Base-by-base conservation (phyloP, 2,888 invertebrate species). In the Synergus laeviventris region DNA sequence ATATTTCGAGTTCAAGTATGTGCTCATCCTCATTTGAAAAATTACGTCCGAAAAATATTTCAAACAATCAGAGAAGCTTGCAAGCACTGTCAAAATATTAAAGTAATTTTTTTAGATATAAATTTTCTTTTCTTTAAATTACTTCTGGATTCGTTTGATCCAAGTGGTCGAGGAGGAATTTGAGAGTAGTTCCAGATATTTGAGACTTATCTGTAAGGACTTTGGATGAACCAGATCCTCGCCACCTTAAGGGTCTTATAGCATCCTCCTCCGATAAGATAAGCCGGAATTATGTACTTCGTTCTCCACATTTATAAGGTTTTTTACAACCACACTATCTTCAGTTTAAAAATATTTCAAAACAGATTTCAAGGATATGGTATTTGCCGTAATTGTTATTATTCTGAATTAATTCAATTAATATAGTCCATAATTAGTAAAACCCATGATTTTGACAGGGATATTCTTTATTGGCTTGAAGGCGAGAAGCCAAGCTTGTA, bases 271-370 rank as follows among this genome's bases (percentile, higher is more conserved):
- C 4, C 11, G 56, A 59, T 59, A 59, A 59, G 56, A 59, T 59
- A 59, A 59, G 56, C 24, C 18, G 56, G 56, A 59, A 59, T 59
- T 59, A n/a, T n/a, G n/a, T n/a, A 59, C 56, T 59, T 59, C 11
- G 21, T 59, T 1, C 18, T 12, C 24, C 56, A 59, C 24, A 59
- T 24, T 59, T 59, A 5, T 31, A 31, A 31, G 3, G 0, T 24
- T 59, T 24, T 56, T 56, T 56, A 18, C 12, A 56, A 21, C 5
- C 11, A 1, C 4, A 24, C 3, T 7, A 24, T 18, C 5, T 59
- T 1, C n/a, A 42, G 12, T 42, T 42, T 42, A 31, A 31, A 31
- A 5, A 31, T 4, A 31, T 31, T 31, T 31, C 4, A 31, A 31
- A 24, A 31, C 4, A 31, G 31, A 31, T 31, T 31, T 31, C 31